phyloP scores from a whole-genome alignment of 92 coral and sea anemone species.

The Muricea muricata region DNA sequence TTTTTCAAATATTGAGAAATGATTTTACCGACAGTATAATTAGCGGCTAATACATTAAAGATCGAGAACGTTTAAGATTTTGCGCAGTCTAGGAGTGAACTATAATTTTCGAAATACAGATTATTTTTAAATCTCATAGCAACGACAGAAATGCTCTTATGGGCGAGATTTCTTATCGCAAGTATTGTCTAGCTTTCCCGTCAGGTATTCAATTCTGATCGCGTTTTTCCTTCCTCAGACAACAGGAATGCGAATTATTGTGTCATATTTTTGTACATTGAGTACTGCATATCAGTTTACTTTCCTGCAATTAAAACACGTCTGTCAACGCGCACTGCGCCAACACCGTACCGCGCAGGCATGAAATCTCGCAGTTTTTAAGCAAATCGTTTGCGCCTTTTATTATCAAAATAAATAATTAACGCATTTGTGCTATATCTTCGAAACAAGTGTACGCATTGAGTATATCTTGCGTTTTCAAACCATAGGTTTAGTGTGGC shows the following conservation, averaged over 20 bases:
- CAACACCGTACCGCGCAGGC: not conserved
- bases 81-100: not conserved
- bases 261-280: not conserved
- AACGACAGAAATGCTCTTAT: not conserved
- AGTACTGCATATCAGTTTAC: constrained; percentile 36
- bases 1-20: not conserved
- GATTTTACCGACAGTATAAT: constrained; percentile 34
- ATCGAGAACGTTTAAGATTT: constrained; percentile 1
- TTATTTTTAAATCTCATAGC: not conserved
- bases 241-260: constrained; percentile 9
- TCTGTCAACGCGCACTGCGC: constrained; percentile 23
- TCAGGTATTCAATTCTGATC: not conserved
- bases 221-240: constrained; percentile 21
- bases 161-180: not conserved
- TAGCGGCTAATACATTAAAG: constrained; percentile 37
- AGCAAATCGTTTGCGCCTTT: constrained; percentile 33
- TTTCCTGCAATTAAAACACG: constrained; percentile 7
- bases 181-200: not conserved
- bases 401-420: constrained; percentile 26
- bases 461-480: constrained; percentile 10
- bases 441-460: not conserved
- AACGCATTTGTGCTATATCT: constrained; percentile 1
- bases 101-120: not conserved
- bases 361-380: constrained; percentile 2
- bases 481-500: not conserved